A percentile compares a stretch with the other conserved stretches of the same genome.
phyloP scores from a whole-genome alignment of 2,113 vertebrate species.

The Poeciliopsis turrubarensis region DNA sequence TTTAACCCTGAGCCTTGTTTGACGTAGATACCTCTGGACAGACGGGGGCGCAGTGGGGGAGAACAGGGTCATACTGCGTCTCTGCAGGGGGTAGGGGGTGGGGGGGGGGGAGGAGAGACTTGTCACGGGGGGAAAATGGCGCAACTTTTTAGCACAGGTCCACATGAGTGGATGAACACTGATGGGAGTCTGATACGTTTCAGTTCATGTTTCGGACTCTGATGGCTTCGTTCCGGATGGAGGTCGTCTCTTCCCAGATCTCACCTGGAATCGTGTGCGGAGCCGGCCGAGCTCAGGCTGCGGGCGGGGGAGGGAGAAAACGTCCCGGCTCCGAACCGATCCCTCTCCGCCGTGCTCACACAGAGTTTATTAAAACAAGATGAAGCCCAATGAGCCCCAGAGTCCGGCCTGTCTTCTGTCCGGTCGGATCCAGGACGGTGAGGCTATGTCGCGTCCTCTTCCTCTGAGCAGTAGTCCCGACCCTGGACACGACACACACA shows the following conservation, averaged over 20 bases:
- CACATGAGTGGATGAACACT: constrained; percentile 6
- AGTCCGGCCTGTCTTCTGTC: background rate
- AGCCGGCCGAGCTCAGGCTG: constrained; percentile 20
- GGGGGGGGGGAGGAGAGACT: background rate
- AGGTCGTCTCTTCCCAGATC: constrained; percentile 4
- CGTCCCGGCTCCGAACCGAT: constrained; percentile 52
- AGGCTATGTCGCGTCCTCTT: constrained; percentile 92
- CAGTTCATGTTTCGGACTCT: background rate
- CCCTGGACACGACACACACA: constrained; percentile 78
- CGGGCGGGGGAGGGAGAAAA: constrained; percentile 34
- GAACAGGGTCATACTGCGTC: constrained; percentile 49
- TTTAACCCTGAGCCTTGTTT: constrained; percentile 78
- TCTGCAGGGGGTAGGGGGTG: too few relatives aligned
- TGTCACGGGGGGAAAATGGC: constrained; percentile 40
- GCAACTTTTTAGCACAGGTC: constrained; percentile 17
- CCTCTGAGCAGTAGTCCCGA: constrained; percentile 96
- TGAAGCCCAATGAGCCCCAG: too few relatives aligned
- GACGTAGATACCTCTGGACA: constrained; percentile 62
- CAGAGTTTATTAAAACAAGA: background rate
- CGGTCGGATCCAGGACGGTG: background rate
- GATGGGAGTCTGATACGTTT: background rate
- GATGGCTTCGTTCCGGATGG: constrained; percentile 41
- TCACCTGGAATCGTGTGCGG: background rate
- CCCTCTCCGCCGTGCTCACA: constrained; percentile 25
- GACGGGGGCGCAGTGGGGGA: constrained; percentile 52